phyloP scores from a whole-genome alignment of 2,113 vertebrate species.

The Onychostruthus taczanowskii region DNA sequence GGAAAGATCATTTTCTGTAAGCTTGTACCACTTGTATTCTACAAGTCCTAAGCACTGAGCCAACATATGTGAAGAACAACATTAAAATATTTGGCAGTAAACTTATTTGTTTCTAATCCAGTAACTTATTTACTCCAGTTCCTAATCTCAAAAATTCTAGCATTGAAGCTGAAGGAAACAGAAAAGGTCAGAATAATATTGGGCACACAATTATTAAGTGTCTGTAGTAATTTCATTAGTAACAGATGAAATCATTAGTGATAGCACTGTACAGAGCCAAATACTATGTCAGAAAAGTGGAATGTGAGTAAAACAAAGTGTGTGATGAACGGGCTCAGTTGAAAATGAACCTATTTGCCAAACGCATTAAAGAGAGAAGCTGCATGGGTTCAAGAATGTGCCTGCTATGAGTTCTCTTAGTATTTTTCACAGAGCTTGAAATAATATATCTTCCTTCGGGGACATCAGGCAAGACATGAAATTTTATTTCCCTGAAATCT shows the following conservation, averaged over 20 bases:
- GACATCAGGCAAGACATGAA: not conserved
- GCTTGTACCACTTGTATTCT: not conserved
- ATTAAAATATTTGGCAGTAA: not conserved
- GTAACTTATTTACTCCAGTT: not conserved
- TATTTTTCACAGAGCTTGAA: not conserved
- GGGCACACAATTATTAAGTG: not conserved
- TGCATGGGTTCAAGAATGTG: not conserved
- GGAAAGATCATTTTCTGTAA: not conserved
- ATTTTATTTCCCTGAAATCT: not conserved
- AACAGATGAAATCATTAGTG: slow-evolving; percentile 42
- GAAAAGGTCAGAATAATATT: not conserved
- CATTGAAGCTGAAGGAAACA: not conserved
- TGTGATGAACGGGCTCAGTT: not conserved
- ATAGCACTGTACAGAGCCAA: not conserved
- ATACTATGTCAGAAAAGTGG: slow-evolving; percentile 6
- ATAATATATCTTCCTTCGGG: not conserved
- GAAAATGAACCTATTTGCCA: slow-evolving; percentile 12
- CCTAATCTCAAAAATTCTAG: not conserved
- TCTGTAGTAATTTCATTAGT: slow-evolving; percentile 39
- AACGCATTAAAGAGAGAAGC: not conserved
- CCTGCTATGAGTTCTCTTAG: not conserved
- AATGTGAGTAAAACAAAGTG: slow-evolving; percentile 23
- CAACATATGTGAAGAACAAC: not conserved
- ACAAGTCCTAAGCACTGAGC: not conserved
- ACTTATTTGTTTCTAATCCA: not conserved